These are phyloP conservation scores for Agonum fuliginosum DNA, from an alignment of 2,888 invertebrate species.

Conservation along the genomic window DNA sequence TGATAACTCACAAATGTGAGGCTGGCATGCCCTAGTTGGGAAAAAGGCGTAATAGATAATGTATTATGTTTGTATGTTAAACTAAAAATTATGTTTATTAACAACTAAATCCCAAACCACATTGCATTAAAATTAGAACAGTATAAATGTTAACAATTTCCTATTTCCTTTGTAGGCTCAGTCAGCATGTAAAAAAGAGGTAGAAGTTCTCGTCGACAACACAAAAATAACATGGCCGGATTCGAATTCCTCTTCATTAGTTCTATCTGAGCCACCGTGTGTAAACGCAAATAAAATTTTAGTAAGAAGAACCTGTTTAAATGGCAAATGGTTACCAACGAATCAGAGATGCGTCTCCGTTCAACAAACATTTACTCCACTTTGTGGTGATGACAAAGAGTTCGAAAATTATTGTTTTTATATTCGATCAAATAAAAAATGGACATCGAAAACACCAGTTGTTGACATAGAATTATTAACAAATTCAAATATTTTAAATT, in stretches of 20 bases:
- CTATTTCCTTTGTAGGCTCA: slow-evolving; percentile 19
- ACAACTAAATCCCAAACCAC: too few relatives aligned
- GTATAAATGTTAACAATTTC: too few relatives aligned
- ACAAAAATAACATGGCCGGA: slow-evolving; percentile 14
- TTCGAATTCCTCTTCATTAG: not conserved
- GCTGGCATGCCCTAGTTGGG: too few relatives aligned
- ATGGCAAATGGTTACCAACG: slow-evolving; percentile 67
- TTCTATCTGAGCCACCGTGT: slow-evolving; percentile 69
- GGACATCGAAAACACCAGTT: slow-evolving; percentile 57
- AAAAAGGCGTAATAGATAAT: too few relatives aligned
- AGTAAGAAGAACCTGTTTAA: slow-evolving; percentile 66
- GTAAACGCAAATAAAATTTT: slow-evolving; percentile 65
- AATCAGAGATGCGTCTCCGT: slow-evolving; percentile 64
- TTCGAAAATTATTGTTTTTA: slow-evolving; percentile 67
- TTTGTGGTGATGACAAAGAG: slow-evolving; percentile 59
- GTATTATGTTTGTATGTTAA: too few relatives aligned
- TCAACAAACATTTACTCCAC: slow-evolving; percentile 60
- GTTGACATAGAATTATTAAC: not conserved
- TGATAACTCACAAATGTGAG: too few relatives aligned
- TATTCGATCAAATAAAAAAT: slow-evolving; percentile 66
- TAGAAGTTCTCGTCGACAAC: not conserved
- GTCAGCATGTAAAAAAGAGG: not conserved
- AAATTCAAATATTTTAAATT: slow-evolving; percentile 64
- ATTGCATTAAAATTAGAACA: too few relatives aligned
- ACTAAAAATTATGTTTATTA: too few relatives aligned